Conservation (phyloP, 2,888 invertebrate species). For the Erannis defoliaria region DNA sequence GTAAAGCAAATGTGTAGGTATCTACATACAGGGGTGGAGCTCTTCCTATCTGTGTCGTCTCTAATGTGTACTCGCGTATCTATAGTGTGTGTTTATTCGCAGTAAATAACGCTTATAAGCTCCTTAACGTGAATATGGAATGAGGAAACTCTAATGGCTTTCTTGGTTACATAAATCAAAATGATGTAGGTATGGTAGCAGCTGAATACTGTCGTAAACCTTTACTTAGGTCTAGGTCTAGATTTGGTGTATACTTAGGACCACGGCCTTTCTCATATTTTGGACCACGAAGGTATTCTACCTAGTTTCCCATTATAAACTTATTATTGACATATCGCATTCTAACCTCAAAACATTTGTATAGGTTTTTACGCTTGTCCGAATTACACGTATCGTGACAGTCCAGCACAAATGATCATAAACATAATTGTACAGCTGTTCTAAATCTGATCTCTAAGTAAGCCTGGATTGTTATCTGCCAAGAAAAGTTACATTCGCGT, state of each 20-base stretch:
- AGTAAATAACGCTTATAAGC: constrained; percentile 51
- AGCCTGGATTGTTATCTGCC: constrained; percentile 15
- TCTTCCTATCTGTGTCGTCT: constrained; percentile 64
- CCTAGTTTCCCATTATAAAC: not conserved
- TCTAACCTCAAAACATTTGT: not conserved
- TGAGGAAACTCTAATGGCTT: constrained; percentile 44
- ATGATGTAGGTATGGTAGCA: constrained; percentile 19
- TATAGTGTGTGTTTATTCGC: constrained; percentile 58
- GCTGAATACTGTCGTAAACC: constrained; percentile 19
- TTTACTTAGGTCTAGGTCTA: constrained; percentile 2
- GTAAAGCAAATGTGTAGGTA: constrained; percentile 85
- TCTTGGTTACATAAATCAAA: constrained; percentile 40
- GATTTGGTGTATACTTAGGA: constrained; percentile 1
- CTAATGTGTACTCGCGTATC: constrained; percentile 51
- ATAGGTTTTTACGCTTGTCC: not conserved
- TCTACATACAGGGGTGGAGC: constrained; percentile 80
- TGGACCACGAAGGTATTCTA: not conserved
- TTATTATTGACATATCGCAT: constrained; percentile 6
- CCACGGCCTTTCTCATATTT: not conserved
- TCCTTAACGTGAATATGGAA: constrained; percentile 46
- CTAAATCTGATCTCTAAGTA: constrained; percentile 1
- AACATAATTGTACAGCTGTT: not conserved
- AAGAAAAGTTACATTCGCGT: constrained; percentile 13
- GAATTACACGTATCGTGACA: not conserved
- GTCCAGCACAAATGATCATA: not conserved